A percentile compares a stretch with the other conserved stretches of the same genome.
phyloP scores from a whole-genome alignment of 30 jellyfish, hydroid and myxozoan genomes.

The Pelagia noctiluca region DNA sequence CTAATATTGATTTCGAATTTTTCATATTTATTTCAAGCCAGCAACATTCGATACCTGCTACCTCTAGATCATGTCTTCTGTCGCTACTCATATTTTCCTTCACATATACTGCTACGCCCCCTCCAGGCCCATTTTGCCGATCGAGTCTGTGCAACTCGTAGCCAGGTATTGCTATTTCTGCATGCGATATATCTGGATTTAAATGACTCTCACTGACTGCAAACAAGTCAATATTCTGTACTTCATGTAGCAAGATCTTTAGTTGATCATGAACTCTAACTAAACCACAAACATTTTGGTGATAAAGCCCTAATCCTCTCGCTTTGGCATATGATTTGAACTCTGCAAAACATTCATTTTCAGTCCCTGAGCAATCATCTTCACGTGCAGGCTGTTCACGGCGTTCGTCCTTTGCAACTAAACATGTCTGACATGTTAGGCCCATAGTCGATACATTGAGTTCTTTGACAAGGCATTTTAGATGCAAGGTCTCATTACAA shows the following conservation, averaged over 20 bases:
- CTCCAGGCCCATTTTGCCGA: slow-evolving; percentile 69
- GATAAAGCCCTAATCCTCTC: slow-evolving; percentile 55
- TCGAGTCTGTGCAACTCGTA: slow-evolving; percentile 60
- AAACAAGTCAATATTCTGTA: slow-evolving; percentile 53
- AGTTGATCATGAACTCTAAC: slow-evolving; percentile 72
- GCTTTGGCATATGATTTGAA: slow-evolving; percentile 51
- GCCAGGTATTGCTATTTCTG: slow-evolving; percentile 63
- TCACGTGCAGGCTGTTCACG: slow-evolving; percentile 57
- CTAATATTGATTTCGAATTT: slow-evolving; percentile 52
- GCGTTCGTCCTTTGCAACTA: slow-evolving; percentile 51
- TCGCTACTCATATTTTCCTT: slow-evolving; percentile 50
- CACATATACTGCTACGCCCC: slow-evolving; percentile 72
- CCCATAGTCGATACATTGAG: slow-evolving; percentile 62
- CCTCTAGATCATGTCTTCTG: slow-evolving; percentile 73
- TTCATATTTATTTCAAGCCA: slow-evolving; percentile 63
- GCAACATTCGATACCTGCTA: slow-evolving; percentile 64
- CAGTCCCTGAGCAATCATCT: slow-evolving; percentile 54
- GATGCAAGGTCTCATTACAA: slow-evolving; percentile 59
- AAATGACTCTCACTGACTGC: slow-evolving; percentile 67
- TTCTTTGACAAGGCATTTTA: slow-evolving; percentile 62
- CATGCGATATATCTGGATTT: slow-evolving; percentile 52
- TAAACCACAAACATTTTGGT: slow-evolving; percentile 51
- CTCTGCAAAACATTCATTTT: slow-evolving; percentile 60
- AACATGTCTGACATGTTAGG: slow-evolving; percentile 69
- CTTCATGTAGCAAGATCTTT: slow-evolving; percentile 66